phyloP scores from a whole-genome alignment of 1,140 invertebrate genomes.

The Procambarus virginalis region DNA sequence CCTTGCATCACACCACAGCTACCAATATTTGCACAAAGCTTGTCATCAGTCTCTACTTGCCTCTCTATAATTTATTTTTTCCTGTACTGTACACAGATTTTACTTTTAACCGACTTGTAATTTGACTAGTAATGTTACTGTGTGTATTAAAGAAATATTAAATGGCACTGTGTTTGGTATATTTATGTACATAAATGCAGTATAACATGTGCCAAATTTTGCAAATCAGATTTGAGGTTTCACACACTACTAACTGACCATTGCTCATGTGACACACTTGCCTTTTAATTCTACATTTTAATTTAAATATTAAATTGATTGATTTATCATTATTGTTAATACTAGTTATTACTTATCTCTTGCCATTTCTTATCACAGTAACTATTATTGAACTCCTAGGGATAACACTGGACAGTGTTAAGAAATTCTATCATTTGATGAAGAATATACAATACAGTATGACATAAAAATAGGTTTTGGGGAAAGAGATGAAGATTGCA shows the following conservation, averaged over 20 bases:
- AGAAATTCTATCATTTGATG: not conserved
- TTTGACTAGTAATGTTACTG: too few species aligned
- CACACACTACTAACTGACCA: too few species aligned
- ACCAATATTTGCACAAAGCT: not conserved
- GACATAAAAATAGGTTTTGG: not conserved
- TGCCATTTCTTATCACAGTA: too few species aligned
- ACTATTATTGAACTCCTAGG: too few species aligned
- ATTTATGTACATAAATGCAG: not conserved
- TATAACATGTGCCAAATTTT: not conserved
- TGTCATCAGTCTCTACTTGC: not conserved
- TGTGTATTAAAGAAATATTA: too few species aligned
- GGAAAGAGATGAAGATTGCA: not conserved
- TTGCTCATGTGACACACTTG: too few species aligned
- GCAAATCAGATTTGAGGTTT: not conserved
- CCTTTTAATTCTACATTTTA: too few species aligned
- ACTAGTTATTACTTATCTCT: too few species aligned
- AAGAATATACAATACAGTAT: not conserved
- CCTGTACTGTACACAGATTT: too few species aligned
- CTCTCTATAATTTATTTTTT: not conserved
- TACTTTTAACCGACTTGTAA: too few species aligned
- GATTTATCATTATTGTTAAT: too few species aligned
- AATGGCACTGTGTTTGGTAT: not conserved
- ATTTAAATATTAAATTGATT: too few species aligned
- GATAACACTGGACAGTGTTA: not conserved
- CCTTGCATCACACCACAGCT: not conserved